Evolutionary conservation across 2,797 vertebrate species (phyloP).

Genomic region (Rhodeus uyekii): DNA sequence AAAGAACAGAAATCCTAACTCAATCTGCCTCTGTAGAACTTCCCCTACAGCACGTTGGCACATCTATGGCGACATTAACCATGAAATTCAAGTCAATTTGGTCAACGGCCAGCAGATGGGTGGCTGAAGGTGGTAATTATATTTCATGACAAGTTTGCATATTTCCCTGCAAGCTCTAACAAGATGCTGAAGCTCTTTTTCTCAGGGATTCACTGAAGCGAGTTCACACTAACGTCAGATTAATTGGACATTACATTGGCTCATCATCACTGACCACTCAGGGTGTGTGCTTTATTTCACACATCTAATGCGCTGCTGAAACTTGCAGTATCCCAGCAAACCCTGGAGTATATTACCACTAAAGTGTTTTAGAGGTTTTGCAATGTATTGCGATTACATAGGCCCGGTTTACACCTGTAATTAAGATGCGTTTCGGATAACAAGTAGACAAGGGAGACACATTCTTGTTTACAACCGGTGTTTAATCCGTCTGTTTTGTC

Average conservation of each 20-base stretch:
- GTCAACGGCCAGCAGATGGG: constrained; percentile 50
- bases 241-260: constrained; percentile 55
- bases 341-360: background rate
- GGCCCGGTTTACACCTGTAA: too few relatives aligned
- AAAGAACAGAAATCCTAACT: background rate
- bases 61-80: constrained; percentile 19
- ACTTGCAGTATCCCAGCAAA: background rate
- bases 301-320: background rate
- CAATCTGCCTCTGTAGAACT: background rate
- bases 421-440: too few relatives aligned
- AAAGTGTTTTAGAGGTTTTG: background rate
- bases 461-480: too few relatives aligned
- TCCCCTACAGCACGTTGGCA: constrained; percentile 16
- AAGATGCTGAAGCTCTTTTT: constrained; percentile 53
- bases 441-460: too few relatives aligned
- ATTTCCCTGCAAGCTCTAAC: constrained; percentile 52
- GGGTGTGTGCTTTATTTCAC: constrained; percentile 13
- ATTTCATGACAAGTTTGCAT: constrained; percentile 57
- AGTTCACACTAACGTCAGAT: constrained; percentile 54
- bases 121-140: constrained; percentile 56
- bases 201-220: constrained; percentile 49
- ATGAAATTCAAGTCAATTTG: constrained; percentile 54
- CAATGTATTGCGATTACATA: background rate
- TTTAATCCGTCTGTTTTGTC: too few relatives aligned
- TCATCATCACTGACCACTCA: constrained; percentile 35